Conservation (phyloP, 2,888 invertebrate species). For the Atherix ibis region DNA sequence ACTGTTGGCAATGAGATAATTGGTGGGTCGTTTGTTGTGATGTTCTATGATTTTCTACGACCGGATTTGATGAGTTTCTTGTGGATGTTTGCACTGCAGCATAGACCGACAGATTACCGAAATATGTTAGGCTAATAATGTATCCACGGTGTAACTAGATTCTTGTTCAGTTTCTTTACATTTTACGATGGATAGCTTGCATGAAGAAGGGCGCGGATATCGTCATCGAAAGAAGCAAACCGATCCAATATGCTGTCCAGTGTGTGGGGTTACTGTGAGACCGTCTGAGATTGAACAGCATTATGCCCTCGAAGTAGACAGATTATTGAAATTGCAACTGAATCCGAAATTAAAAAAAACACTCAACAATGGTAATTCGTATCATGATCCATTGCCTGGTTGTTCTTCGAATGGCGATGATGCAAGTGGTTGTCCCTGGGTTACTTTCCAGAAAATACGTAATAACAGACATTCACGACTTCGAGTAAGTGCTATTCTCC, state of each 20-base stretch:
- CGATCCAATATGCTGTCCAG: slow-evolving; percentile 69
- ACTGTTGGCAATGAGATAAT: too few species aligned
- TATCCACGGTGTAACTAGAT: too few species aligned
- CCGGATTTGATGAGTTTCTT: too few species aligned
- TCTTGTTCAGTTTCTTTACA: too few species aligned
- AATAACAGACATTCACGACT: slow-evolving; percentile 54
- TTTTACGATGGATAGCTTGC: slow-evolving; percentile 9
- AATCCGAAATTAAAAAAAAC: slow-evolving; percentile 10
- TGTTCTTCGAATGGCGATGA: slow-evolving; percentile 10
- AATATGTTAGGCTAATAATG: too few species aligned
- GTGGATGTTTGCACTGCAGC: too few species aligned
- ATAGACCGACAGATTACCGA: too few species aligned
- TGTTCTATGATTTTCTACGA: too few species aligned
- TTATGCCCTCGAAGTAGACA: slow-evolving; percentile 62
- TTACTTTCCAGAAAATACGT: slow-evolving; percentile 58
- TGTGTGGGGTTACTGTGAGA: slow-evolving; percentile 72
- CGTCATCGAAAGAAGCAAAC: slow-evolving; percentile 44
- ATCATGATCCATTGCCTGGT: slow-evolving; percentile 14
- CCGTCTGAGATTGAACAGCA: slow-evolving; percentile 73
- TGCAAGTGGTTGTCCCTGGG: slow-evolving; percentile 39
- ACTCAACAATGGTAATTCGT: slow-evolving; percentile 14
- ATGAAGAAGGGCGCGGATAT: slow-evolving; percentile 16
- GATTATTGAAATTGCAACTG: slow-evolving; percentile 39
- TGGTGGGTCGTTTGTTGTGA: too few species aligned
- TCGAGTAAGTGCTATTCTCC: slow-evolving; percentile 22